These are phyloP conservation scores for Leptoclinus maculatus DNA, from an alignment of 2,797 vertebrate species.

Conservation along the genomic window DNA sequence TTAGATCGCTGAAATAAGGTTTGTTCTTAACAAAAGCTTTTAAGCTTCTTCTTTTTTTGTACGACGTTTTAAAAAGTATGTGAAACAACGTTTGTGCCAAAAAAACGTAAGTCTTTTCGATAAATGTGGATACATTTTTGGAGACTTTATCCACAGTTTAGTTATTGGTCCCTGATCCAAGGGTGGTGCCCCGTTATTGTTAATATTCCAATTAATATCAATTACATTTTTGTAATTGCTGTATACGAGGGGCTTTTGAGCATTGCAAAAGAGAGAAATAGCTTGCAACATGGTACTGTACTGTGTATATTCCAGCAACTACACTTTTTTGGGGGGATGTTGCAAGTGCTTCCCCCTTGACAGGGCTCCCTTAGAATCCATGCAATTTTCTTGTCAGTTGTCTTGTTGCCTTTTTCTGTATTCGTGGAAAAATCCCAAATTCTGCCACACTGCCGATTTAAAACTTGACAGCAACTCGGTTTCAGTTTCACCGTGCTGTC, in stretches of 20 bases:
- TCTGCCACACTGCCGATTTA: constrained; percentile 62
- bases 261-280: neutral
- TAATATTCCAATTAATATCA: neutral
- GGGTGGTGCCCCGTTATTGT: neutral
- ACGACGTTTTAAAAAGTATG: no score
- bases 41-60: no score
- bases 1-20: no score
- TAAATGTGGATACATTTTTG: no score
- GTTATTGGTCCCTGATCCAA: neutral
- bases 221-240: no score
- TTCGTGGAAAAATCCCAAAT: constrained; percentile 50
- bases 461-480: constrained; percentile 65
- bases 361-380: constrained; percentile 44
- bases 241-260: neutral
- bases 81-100: no score
- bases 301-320: neutral
- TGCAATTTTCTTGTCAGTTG: constrained; percentile 67
- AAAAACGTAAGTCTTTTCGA: no score
- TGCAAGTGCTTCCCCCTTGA: constrained; percentile 37
- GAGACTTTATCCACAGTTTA: neutral
- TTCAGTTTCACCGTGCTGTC: constrained; percentile 59
- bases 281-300: constrained; percentile 9
- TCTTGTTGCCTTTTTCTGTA: constrained; percentile 63
- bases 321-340: constrained; percentile 6
- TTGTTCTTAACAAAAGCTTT: no score